These are phyloP conservation scores for Drosophila longiperda DNA, from an alignment of 2,888 invertebrate species.

Conservation along the genomic window DNA sequence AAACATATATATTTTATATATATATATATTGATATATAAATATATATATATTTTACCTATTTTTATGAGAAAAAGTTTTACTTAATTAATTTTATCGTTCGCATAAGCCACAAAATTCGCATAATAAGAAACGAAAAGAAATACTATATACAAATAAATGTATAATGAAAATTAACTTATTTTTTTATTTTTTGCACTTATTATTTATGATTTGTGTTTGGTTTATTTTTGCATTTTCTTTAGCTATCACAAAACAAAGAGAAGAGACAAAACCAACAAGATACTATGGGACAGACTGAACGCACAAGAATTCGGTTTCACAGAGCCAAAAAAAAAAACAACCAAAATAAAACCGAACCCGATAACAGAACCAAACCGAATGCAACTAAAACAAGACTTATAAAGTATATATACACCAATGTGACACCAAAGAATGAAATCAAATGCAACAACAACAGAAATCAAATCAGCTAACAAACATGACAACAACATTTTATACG, in stretches of 20 bases:
- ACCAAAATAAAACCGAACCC: conserved; percentile 31
- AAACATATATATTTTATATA: conserved; percentile 26
- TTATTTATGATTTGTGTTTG: conserved; percentile 15
- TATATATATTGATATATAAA: conserved; percentile 22
- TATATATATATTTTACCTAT: conserved; percentile 62
- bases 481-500: conserved; percentile 51
- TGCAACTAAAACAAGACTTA: conserved; percentile 73
- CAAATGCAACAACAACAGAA: conserved; percentile 29
- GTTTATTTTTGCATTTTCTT: conserved; percentile 12
- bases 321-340: conserved; percentile 43
- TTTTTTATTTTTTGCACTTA: conserved; percentile 6
- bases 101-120: conserved; percentile 53
- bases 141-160: conserved; percentile 57
- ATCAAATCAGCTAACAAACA: conserved; percentile 40
- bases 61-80: conserved; percentile 68
- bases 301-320: conserved; percentile 64
- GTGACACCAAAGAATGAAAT: conserved; percentile 42
- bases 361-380: conserved; percentile 63
- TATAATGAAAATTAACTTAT: conserved; percentile 53
- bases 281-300: conserved; percentile 58
- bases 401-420: conserved; percentile 31
- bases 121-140: conserved; percentile 43
- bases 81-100: conserved; percentile 66
- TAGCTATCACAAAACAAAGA: conserved; percentile 11
- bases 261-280: conserved; percentile 1